Conservation (phyloP, 2,113 vertebrate genomes). For the Enhydra lutris region DNA sequence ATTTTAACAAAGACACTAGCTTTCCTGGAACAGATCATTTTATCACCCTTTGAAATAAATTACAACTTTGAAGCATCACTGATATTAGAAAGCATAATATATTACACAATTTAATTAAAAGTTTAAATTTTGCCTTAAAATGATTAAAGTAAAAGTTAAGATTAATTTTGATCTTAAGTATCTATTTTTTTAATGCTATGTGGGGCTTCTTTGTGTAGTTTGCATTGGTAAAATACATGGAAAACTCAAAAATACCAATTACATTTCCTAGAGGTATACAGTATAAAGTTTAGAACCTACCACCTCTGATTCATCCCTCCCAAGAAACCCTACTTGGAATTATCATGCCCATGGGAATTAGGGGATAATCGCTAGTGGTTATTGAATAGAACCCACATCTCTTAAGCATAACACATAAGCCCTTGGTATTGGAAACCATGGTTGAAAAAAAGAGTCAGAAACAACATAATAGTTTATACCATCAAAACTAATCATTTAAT, state of each 20-base stretch:
- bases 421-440: background rate
- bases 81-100: background rate
- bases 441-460: background rate
- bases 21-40: constrained; percentile 14
- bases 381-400: background rate
- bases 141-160: background rate
- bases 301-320: background rate
- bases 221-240: background rate
- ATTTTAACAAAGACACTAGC: constrained; percentile 56
- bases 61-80: constrained; percentile 13
- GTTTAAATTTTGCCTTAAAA: background rate
- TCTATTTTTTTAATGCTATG: background rate
- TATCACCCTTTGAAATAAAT: constrained; percentile 49
- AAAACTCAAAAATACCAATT: background rate
- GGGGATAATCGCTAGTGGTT: background rate
- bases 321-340: background rate
- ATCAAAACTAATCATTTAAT: background rate
- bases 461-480: background rate
- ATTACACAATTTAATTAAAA: background rate
- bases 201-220: background rate
- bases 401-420: background rate
- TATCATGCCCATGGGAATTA: background rate
- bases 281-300: background rate
- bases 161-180: background rate
- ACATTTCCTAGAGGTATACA: background rate